phyloP scores from a whole-genome alignment of 2,888 invertebrate genomes.

The Drosophila subsilvestris region DNA sequence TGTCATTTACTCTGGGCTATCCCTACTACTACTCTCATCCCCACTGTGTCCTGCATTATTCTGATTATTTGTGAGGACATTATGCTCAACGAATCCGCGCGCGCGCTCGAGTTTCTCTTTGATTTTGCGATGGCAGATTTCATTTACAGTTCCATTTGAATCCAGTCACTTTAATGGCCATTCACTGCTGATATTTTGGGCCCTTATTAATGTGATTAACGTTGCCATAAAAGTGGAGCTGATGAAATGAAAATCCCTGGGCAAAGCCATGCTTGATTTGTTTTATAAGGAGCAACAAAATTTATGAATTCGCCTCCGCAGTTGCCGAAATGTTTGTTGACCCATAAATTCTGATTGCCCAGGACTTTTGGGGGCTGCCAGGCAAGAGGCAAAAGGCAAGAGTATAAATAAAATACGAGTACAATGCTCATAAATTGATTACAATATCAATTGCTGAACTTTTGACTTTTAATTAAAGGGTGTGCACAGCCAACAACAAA shows the following conservation, averaged over 20 bases:
- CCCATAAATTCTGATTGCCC: conserved; percentile 38
- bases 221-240: conserved; percentile 33
- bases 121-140: conserved; percentile 64
- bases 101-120: conserved; percentile 30
- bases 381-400: conserved; percentile 3
- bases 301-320: conserved; percentile 6
- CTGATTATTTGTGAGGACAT: conserved; percentile 77
- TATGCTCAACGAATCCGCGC: conserved; percentile 48
- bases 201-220: conserved; percentile 57
- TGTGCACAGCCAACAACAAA: too few species aligned
- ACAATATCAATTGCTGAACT: conserved; percentile 71
- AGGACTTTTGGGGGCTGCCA: not conserved
- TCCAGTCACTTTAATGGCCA: conserved; percentile 9
- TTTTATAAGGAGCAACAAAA: conserved; percentile 5
- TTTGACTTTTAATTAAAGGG: conserved; percentile 75
- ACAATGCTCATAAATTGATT: conserved; percentile 65
- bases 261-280: conserved; percentile 7
- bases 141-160: conserved; percentile 38
- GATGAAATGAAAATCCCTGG: conserved; percentile 4
- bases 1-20: conserved; percentile 70
- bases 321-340: conserved; percentile 16
- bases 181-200: conserved; percentile 3
- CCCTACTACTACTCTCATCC: conserved; percentile 20
- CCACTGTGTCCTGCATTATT: conserved; percentile 68
- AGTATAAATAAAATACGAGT: conserved; percentile 38